Percentiles rank a stretch among this genome's conserved stretches.
phyloP scores from a whole-genome alignment of 2,888 invertebrate genomes.

The Sarcophaga variegata region DNA sequence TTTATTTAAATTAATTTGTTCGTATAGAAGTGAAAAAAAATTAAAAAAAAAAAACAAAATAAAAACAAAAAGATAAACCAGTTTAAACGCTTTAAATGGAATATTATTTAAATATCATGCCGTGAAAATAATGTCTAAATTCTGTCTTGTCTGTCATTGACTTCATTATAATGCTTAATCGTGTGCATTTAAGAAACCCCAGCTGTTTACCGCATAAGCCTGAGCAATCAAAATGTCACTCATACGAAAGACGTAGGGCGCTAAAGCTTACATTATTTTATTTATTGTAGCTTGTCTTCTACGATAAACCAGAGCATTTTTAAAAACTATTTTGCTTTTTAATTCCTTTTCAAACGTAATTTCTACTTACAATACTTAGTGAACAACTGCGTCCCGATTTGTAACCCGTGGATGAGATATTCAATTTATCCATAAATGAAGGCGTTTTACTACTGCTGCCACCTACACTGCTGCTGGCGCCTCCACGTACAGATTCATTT shows the following conservation, averaged over 20 bases:
- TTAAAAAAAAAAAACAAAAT: neutral
- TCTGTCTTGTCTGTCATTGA: no score
- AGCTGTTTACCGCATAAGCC: no score
- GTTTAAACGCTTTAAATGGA: no score
- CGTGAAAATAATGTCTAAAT: no score
- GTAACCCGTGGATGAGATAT: constrained; percentile 54
- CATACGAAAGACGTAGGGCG: no score
- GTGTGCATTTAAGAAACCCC: no score
- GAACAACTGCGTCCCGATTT: constrained; percentile 78
- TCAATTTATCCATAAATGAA: constrained; percentile 34
- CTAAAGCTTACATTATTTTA: no score
- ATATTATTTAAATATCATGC: no score
- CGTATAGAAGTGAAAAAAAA: neutral
- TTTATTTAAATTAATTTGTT: neutral
- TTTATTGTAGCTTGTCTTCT: no score
- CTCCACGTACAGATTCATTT: constrained; percentile 51
- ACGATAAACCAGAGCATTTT: neutral
- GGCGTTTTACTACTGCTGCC: constrained; percentile 42
- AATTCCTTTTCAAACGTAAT: neutral
- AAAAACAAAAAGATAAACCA: neutral
- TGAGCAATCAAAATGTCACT: no score
- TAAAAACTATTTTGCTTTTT: neutral
- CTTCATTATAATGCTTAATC: no score
- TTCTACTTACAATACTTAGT: constrained; percentile 77
- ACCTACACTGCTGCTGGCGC: constrained; percentile 7